Conservation (phyloP, 2,113 vertebrate genomes). For the Bothrops jararaca region DNA sequence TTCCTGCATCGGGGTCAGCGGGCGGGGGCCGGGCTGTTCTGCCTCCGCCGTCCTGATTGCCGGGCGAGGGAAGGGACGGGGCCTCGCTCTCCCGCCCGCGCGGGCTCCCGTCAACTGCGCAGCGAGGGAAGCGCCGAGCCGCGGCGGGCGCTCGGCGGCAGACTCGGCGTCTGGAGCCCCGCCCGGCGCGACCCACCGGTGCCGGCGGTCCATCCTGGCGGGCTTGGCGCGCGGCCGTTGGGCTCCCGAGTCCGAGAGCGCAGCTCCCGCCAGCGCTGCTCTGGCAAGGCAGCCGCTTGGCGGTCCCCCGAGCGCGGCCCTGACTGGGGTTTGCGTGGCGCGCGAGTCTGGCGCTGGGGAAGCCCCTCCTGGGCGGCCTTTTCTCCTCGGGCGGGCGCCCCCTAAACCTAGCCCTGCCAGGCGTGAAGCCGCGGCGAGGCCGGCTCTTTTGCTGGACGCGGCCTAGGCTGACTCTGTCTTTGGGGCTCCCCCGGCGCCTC, state of each 20-base stretch:
- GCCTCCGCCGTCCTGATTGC: not conserved
- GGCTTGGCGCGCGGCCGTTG: no score
- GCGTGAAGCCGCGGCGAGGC: not conserved
- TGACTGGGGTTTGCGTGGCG: not conserved
- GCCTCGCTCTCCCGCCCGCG: not conserved
- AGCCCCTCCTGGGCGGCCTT: not conserved
- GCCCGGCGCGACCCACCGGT: no score
- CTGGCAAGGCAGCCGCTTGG: not conserved
- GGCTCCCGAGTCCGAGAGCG: not conserved
- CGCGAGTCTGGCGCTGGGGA: not conserved
- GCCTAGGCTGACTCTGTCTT: no score
- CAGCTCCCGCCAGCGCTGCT: not conserved
- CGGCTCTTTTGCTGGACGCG: no score
- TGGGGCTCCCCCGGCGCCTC: not conserved
- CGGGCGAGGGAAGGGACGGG: not conserved
- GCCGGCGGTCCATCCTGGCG: no score
- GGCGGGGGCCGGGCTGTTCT: not conserved
- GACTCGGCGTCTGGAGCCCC: no score
- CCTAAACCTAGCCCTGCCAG: no score
- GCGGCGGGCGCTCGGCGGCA: not conserved
- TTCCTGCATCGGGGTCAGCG: not conserved
- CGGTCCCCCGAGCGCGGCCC: rapidly evolving
- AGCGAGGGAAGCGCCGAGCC: not conserved
- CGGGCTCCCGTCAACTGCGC: not conserved
- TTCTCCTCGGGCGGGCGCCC: no score